Conservation (phyloP, 2,113 vertebrate genomes). For the Gallinago jamesoni region DNA sequence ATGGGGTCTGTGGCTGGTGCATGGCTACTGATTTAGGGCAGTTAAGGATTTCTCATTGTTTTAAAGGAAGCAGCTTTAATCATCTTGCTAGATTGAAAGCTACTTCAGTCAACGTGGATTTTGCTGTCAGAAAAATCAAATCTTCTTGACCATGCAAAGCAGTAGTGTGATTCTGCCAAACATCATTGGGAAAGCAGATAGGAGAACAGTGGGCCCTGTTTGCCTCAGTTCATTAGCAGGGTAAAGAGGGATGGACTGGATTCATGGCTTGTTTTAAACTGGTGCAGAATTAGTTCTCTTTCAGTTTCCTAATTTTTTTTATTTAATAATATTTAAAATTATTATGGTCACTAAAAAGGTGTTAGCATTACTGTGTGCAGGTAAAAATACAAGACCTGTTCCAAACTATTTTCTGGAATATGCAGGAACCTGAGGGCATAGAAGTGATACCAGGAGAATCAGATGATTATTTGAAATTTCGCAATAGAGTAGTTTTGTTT, state of each 20-base stretch:
- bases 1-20: background rate
- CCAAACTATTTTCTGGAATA: background rate
- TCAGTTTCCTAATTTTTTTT: background rate
- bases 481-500: background rate
- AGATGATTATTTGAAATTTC: background rate
- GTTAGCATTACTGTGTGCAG: background rate
- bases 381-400: background rate
- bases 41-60: background rate
- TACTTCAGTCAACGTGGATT: background rate
- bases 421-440: background rate
- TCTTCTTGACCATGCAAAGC: background rate
- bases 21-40: background rate
- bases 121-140: background rate
- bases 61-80: background rate
- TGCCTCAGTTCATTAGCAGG: background rate
- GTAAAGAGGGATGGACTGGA: background rate
- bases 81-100: background rate
- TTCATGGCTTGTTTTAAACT: background rate
- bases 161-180: background rate
- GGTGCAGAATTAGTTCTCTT: background rate
- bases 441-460: background rate
- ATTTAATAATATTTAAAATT: background rate
- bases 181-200: background rate
- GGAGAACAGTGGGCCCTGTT: background rate
- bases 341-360: background rate